A percentile compares a stretch with the other conserved stretches of the same genome.
phyloP scores from a whole-genome alignment of 1,140 invertebrate genomes.

The Chymomyza costata region DNA sequence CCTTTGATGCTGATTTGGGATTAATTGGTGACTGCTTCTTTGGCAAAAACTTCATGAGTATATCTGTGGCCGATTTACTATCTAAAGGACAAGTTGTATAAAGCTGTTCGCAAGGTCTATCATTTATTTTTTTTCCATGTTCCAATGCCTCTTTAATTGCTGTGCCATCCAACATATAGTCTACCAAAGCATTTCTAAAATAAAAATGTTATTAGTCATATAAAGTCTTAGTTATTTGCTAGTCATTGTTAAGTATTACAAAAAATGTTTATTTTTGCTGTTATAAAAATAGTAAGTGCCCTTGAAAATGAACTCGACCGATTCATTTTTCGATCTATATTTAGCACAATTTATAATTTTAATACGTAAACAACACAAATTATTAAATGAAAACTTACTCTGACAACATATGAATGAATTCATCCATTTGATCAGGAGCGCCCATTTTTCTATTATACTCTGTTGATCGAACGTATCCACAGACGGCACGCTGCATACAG shows the following conservation, averaged over 20 bases:
- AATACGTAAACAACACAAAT: slow-evolving; percentile 24
- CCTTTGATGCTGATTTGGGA: no score
- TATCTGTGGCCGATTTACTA: slow-evolving; percentile 80
- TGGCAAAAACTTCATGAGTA: slow-evolving; percentile 79
- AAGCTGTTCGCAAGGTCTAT: slow-evolving; percentile 78
- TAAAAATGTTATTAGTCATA: background rate
- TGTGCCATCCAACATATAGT: slow-evolving; percentile 84
- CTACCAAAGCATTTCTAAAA: slow-evolving; percentile 82
- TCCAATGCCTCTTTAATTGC: slow-evolving; percentile 85
- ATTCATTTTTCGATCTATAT: slow-evolving; percentile 32
- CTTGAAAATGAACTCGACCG: slow-evolving; percentile 21
- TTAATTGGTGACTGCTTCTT: no score
- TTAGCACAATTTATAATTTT: slow-evolving; percentile 25
- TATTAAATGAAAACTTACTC: slow-evolving; percentile 76
- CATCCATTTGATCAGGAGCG: slow-evolving; percentile 80
- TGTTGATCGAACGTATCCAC: slow-evolving; percentile 84
- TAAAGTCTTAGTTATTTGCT: no score
- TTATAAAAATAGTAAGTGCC: background rate
- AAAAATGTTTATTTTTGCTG: slow-evolving; percentile 48
- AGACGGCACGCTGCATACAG: slow-evolving; percentile 86
- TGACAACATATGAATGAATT: slow-evolving; percentile 80
- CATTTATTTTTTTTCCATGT: slow-evolving; percentile 78
- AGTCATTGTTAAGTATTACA: no score
- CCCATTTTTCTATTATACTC: slow-evolving; percentile 79
- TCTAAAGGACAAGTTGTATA: slow-evolving; percentile 81